These are phyloP conservation scores for Gallinago media DNA, from an alignment of 2,113 vertebrate genomes.

Conservation along the genomic window DNA sequence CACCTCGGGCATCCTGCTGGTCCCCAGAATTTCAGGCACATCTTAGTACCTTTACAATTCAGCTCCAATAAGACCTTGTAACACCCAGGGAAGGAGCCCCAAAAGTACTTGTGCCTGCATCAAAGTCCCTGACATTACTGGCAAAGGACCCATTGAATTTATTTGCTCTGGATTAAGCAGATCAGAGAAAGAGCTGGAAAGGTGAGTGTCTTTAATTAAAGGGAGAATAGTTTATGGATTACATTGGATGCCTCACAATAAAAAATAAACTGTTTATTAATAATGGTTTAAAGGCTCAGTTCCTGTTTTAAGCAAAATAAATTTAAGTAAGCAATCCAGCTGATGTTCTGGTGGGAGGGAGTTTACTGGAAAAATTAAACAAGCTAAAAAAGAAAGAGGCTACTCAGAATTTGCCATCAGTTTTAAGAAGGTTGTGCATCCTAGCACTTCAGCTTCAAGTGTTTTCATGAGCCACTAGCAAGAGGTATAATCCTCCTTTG, in stretches of 20 bases:
- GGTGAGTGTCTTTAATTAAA: constrained; percentile 29
- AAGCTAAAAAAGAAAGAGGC: neutral
- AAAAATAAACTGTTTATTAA: constrained; percentile 72
- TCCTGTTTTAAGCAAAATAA: constrained; percentile 52
- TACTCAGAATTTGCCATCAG: neutral
- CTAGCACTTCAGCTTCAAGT: neutral
- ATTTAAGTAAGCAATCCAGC: constrained; percentile 37
- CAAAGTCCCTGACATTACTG: neutral
- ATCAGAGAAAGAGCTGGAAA: constrained; percentile 61
- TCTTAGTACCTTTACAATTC: neutral
- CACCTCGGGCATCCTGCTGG: neutral
- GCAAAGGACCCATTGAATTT: neutral
- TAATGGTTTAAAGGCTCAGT: constrained; percentile 44
- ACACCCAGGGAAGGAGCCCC: neutral
- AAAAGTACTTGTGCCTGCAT: neutral
- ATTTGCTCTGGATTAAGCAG: neutral
- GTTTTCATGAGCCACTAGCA: neutral
- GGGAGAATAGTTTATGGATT: constrained; percentile 44
- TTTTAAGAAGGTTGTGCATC: neutral
- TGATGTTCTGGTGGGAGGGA: neutral
- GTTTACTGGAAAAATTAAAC: neutral
- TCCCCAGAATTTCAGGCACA: neutral
- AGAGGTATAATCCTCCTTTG: neutral
- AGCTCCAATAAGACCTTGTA: neutral
- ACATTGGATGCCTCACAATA: constrained; percentile 6